These are phyloP conservation scores for Spinibarbus caldwelli DNA, from an alignment of 2,797 vertebrate species.

Conservation along the genomic window DNA sequence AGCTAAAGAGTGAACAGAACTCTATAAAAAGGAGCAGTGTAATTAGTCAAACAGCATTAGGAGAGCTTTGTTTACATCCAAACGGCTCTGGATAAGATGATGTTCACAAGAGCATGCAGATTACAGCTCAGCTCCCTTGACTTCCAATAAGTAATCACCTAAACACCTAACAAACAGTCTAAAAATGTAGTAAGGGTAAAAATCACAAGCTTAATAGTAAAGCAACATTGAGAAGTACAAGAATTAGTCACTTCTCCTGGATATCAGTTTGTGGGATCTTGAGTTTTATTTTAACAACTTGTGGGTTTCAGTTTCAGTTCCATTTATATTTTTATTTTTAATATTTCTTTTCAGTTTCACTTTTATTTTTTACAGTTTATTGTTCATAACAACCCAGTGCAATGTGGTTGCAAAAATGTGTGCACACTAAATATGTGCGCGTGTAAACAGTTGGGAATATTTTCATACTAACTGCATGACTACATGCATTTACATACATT, in stretches of 20 bases:
- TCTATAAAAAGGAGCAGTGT: neutral
- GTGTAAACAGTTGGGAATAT: neutral
- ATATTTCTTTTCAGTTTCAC: neutral
- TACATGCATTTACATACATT: neutral
- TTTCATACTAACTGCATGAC: neutral
- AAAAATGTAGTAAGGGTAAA: too few species aligned
- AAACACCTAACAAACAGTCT: neutral
- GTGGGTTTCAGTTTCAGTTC: too few species aligned
- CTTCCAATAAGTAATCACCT: neutral
- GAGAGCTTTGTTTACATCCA: conserved; percentile 5
- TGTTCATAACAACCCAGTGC: neutral
- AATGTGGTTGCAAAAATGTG: neutral
- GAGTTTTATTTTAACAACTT: too few species aligned
- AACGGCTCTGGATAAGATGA: neutral
- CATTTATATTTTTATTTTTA: too few species aligned
- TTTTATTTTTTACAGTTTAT: neutral
- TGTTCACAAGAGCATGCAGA: neutral
- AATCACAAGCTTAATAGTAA: too few species aligned
- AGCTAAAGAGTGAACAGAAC: neutral
- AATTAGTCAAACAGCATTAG: neutral
- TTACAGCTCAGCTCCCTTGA: neutral
- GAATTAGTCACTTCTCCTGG: too few species aligned
- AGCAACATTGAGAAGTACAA: too few species aligned
- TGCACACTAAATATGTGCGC: neutral
- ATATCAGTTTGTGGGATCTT: too few species aligned